phyloP scores from a whole-genome alignment of 2,888 invertebrate genomes.

The Erynnis tages region DNA sequence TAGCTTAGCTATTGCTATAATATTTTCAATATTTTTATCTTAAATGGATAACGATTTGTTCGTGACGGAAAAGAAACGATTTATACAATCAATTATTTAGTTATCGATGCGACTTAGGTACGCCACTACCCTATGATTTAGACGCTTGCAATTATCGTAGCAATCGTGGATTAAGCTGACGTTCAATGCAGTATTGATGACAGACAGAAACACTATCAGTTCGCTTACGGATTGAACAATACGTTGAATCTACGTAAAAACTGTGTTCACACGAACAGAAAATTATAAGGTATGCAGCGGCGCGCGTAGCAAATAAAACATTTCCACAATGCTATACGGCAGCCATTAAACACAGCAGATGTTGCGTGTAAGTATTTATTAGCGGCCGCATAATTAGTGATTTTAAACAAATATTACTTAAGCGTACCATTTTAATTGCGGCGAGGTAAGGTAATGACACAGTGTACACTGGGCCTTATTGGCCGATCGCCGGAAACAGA shows the following conservation, averaged over 20 bases:
- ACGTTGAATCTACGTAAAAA: constrained; percentile 41
- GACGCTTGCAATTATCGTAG: too few species aligned
- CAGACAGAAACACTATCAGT: constrained; percentile 7
- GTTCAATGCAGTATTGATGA: constrained; percentile 1
- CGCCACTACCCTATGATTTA: too few species aligned
- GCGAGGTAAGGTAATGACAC: constrained; percentile 56
- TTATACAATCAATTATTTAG: constrained; percentile 5
- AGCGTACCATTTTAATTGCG: constrained; percentile 73
- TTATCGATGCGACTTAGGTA: too few species aligned
- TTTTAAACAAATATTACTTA: constrained; percentile 77
- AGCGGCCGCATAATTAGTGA: constrained; percentile 72
- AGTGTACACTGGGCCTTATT: constrained; percentile 40
- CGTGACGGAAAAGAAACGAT: neutral
- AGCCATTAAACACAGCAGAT: constrained; percentile 67
- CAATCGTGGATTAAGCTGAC: too few species aligned
- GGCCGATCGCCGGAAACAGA: constrained; percentile 44
- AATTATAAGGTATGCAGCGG: constrained; percentile 56
- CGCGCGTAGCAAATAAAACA: constrained; percentile 64
- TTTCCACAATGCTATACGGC: constrained; percentile 55
- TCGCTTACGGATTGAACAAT: constrained; percentile 8
- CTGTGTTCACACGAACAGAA: constrained; percentile 57
- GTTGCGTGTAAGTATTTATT: constrained; percentile 75
- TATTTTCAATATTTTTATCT: constrained; percentile 3
- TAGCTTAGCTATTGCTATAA: neutral
- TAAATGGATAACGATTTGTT: neutral